phyloP scores from a whole-genome alignment of 2,888 invertebrate genomes.

The Orthosia gothica region DNA sequence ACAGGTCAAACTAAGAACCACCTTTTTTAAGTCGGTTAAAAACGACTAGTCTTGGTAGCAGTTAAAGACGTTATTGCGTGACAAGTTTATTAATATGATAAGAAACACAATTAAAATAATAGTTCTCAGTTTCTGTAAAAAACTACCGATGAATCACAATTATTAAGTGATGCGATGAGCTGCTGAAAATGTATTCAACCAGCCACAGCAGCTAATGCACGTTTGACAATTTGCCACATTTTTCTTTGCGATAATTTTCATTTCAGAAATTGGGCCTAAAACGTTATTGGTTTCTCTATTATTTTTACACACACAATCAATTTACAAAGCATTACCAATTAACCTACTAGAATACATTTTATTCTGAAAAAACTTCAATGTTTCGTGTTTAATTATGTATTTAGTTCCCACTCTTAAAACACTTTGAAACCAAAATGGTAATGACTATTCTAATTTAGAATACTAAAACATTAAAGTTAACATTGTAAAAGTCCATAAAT shows the following conservation, averaged over 20 bases:
- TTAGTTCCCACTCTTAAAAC: constrained; percentile 13
- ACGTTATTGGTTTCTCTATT: neutral
- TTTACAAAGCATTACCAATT: neutral
- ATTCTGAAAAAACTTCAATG: neutral
- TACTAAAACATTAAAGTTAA: neutral
- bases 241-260: neutral
- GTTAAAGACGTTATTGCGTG: neutral
- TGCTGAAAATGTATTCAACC: too few species aligned
- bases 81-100: neutral
- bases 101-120: too few species aligned
- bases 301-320: too few species aligned
- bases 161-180: too few species aligned
- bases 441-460: constrained; percentile 1
- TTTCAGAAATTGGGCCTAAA: neutral
- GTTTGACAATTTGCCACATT: neutral
- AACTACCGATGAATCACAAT: neutral
- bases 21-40: too few species aligned
- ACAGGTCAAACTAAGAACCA: too few species aligned
- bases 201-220: too few species aligned
- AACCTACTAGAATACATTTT: neutral
- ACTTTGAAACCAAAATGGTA: neutral
- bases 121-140: neutral
- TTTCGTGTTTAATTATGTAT: neutral
- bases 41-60: neutral
- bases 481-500: constrained; percentile 27